A percentile compares a stretch with the other conserved stretches of the same genome.
These are phyloP conservation scores for Drosophila histrio DNA, from an alignment of 2,888 invertebrate species.

Conservation along the genomic window DNA sequence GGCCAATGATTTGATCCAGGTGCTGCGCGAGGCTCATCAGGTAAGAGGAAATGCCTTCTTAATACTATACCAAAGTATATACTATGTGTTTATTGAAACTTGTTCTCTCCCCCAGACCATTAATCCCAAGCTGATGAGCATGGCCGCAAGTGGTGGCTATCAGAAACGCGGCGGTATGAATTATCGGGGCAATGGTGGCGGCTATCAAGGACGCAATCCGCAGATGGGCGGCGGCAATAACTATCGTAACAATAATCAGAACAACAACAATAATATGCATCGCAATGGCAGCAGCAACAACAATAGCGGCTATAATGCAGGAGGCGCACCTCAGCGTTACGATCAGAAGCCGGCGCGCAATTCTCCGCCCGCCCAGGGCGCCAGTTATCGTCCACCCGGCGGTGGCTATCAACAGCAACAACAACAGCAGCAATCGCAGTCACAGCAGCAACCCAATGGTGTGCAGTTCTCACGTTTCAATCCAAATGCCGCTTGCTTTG, in stretches of 20 bases:
- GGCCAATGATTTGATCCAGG: constrained; percentile 95
- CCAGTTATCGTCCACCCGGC: constrained; percentile 57
- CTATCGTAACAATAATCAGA: constrained; percentile 61
- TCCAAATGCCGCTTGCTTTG: constrained; percentile 72
- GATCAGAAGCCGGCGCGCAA: constrained; percentile 58
- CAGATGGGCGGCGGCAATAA: constrained; percentile 62
- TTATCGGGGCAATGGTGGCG: constrained; percentile 68
- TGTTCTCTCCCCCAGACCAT: too few species aligned
- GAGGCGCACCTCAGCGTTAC: constrained; percentile 51
- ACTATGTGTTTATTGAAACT: too few species aligned
- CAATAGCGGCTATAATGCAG: constrained; percentile 46
- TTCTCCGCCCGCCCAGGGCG: constrained; percentile 55
- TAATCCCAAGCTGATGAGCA: constrained; percentile 93
- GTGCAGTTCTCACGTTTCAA: constrained; percentile 71
- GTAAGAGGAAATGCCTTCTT: constrained; percentile 82
- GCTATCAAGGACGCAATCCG: constrained; percentile 75
- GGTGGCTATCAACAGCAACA: constrained; percentile 53
- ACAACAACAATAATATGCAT: constrained; percentile 55
- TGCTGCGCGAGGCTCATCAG: constrained; percentile 97
- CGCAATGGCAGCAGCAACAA: constrained; percentile 29
- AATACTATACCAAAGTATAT: too few species aligned
- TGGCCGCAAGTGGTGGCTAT: constrained; percentile 85
- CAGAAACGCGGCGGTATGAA: constrained; percentile 76
- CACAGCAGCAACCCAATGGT: constrained; percentile 32
- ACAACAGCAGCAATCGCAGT: constrained; percentile 30